Percentiles rank a stretch among this genome's conserved stretches.
These are phyloP conservation scores for Spicauda simplicius DNA, from an alignment of 2,888 invertebrate species.

Conservation along the genomic window DNA sequence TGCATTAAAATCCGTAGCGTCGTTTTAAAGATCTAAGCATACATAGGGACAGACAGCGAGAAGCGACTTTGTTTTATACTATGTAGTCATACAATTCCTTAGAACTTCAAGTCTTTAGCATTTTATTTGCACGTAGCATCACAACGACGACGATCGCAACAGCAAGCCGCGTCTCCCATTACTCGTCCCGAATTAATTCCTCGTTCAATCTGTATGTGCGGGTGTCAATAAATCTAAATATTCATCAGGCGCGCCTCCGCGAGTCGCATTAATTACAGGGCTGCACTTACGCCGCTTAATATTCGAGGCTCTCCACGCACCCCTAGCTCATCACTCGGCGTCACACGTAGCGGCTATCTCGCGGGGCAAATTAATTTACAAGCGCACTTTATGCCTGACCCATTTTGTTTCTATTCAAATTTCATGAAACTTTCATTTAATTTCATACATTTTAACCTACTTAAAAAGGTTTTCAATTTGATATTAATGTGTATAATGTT, in stretches of 20 bases:
- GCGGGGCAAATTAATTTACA: slow-evolving; percentile 21
- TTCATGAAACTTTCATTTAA: slow-evolving; percentile 6
- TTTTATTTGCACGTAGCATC: too few species aligned
- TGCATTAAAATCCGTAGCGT: too few species aligned
- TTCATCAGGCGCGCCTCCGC: slow-evolving; percentile 52
- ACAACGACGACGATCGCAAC: not conserved
- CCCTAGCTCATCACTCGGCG: slow-evolving; percentile 13
- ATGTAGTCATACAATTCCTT: too few species aligned
- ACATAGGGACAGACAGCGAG: too few species aligned
- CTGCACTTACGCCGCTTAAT: slow-evolving; percentile 49
- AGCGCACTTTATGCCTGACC: slow-evolving; percentile 16
- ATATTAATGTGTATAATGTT: too few species aligned
- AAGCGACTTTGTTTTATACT: too few species aligned
- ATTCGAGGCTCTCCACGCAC: slow-evolving; percentile 47
- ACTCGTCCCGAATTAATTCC: slow-evolving; percentile 43
- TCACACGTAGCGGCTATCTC: slow-evolving; percentile 19
- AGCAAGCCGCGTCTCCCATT: slow-evolving; percentile 14
- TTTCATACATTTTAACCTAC: not conserved
- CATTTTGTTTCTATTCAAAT: slow-evolving; percentile 4
- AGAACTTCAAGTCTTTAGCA: too few species aligned
- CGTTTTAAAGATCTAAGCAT: too few species aligned
- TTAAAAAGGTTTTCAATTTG: too few species aligned
- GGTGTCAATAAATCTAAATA: slow-evolving; percentile 66
- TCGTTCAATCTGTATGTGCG: slow-evolving; percentile 48
- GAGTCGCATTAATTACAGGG: slow-evolving; percentile 51